phyloP scores from a whole-genome alignment of 1,140 invertebrate genomes.

The Tetraneura akinire region DNA sequence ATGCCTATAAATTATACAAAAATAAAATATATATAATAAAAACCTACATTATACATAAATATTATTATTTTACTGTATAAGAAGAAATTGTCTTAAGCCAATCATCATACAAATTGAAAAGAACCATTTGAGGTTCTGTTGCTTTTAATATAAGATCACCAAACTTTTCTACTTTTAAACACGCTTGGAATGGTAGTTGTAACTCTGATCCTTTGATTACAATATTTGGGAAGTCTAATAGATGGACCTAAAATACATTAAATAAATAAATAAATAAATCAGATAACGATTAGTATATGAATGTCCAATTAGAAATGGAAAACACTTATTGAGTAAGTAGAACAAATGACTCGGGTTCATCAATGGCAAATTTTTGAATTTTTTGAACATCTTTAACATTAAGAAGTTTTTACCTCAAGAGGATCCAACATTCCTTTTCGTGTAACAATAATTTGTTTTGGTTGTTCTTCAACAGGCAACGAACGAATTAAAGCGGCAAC shows the following conservation, averaged over 20 bases:
- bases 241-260: slow-evolving; percentile 72
- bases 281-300: too few species aligned
- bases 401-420: slow-evolving; percentile 68
- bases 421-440: slow-evolving; percentile 99
- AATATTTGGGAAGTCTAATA: slow-evolving; percentile 99
- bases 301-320: too few species aligned
- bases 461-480: slow-evolving; percentile 98
- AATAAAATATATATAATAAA: not conserved
- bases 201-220: slow-evolving; percentile 98
- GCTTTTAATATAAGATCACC: slow-evolving; percentile 98
- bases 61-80: slow-evolving; percentile 69
- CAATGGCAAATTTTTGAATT: too few species aligned
- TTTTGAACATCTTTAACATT: too few species aligned
- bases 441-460: slow-evolving; percentile 99
- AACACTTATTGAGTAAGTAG: too few species aligned
- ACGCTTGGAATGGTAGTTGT: slow-evolving; percentile 98
- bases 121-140: slow-evolving; percentile 99
- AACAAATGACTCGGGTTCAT: too few species aligned
- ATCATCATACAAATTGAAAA: slow-evolving; percentile 99
- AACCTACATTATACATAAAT: not conserved
- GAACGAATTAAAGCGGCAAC: slow-evolving; percentile 98
- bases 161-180: slow-evolving; percentile 98
- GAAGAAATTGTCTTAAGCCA: slow-evolving; percentile 97
- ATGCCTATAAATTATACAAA: slow-evolving; percentile 67
- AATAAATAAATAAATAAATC: slow-evolving; percentile 22